phyloP scores from a whole-genome alignment of 2,113 vertebrate genomes.

The zebrafish (Danio rerio) region GRCz12tu NC_133183.1:2278001-2278500 shows the following conservation, averaged over 20 bases:
- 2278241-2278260: not conserved
- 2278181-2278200: too few relatives aligned
- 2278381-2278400: slow-evolving; percentile 39
- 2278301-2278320: slow-evolving; percentile 4
- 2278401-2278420: slow-evolving; percentile 9
- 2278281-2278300: not conserved
- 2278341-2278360: slow-evolving; percentile 44
- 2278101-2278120: too few relatives aligned
- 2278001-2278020: too few relatives aligned
- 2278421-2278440: not conserved
- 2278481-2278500: slow-evolving; percentile 49
- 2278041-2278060: too few relatives aligned
- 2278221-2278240: not conserved
- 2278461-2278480: slow-evolving; percentile 44
- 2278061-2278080: too few relatives aligned
- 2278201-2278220: too few relatives aligned
- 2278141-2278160: too few relatives aligned
- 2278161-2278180: too few relatives aligned
- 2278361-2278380: slow-evolving; percentile 32
- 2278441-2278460: slow-evolving; percentile 36
- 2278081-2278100: too few relatives aligned
- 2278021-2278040: too few relatives aligned
- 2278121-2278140: too few relatives aligned
- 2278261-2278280: slow-evolving; percentile 15
- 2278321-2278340: not conserved